Evolutionary conservation across 2,888 invertebrate genomes (phyloP).

Genomic region (Rapana venosa): DNA sequence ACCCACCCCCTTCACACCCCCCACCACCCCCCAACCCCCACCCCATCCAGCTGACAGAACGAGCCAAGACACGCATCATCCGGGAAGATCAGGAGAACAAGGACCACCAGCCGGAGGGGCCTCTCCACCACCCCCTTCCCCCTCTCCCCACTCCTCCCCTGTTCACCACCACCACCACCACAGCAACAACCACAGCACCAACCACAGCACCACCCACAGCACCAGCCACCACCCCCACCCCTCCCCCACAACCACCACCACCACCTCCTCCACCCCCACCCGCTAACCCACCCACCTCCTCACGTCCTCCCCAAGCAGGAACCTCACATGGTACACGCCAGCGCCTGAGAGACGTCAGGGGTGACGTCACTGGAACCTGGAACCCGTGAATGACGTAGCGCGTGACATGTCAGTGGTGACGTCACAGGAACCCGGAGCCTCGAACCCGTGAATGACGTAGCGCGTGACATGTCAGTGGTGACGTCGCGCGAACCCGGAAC

Average conservation of each 20-base stretch:
- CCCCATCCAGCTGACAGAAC: neutral
- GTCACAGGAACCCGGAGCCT: too few relatives aligned
- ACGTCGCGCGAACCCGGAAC: too few relatives aligned
- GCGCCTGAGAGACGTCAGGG: neutral
- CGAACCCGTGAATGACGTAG: too few relatives aligned
- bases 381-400: too few relatives aligned
- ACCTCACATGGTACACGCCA: slow-evolving; percentile 25
- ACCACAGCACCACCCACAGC: neutral
- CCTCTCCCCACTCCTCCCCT: neutral
- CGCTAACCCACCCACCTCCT: neutral
- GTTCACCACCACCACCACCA: neutral
- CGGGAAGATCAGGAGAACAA: neutral
- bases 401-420: too few relatives aligned
- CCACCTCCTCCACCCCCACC: neutral
- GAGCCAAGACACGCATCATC: slow-evolving; percentile 24
- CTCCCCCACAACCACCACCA: neutral
- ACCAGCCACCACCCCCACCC: neutral
- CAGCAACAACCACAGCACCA: neutral
- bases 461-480: too few relatives aligned
- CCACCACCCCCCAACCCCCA: too few relatives aligned
- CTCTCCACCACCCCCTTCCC: neutral
- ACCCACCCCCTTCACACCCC: neutral
- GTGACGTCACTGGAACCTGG: too few relatives aligned
- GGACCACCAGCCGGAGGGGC: neutral
- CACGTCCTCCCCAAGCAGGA: neutral